phyloP scores from a whole-genome alignment of 2,113 vertebrate species.

The Chinchilla lanigera region DNA sequence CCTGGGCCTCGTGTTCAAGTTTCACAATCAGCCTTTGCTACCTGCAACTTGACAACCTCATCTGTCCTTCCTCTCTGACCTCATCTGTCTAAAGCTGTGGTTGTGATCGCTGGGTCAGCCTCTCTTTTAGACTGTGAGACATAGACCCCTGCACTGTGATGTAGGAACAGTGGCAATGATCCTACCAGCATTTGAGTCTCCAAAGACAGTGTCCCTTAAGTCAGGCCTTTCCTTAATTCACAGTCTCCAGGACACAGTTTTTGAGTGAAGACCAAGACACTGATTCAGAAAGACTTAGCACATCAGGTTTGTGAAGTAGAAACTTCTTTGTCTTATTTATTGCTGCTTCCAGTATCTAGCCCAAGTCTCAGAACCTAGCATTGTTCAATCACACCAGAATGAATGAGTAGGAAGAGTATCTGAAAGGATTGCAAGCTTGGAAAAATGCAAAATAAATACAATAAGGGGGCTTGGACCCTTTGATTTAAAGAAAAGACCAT shows the following conservation, averaged over 20 bases:
- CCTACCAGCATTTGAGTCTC: neutral
- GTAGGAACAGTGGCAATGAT: neutral
- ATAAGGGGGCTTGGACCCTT: neutral
- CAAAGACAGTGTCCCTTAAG: neutral
- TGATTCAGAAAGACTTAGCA: neutral
- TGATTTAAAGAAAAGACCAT: neutral
- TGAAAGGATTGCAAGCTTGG: neutral
- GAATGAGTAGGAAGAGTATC: neutral
- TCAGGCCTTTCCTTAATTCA: neutral
- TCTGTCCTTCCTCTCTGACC: neutral
- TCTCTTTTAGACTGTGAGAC: neutral
- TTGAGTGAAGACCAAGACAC: neutral
- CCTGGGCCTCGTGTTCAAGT: neutral
- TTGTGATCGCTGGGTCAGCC: neutral
- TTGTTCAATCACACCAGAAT: neutral
- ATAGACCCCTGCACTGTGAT: neutral
- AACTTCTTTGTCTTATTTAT: neutral
- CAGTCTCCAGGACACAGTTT: neutral
- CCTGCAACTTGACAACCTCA: neutral
- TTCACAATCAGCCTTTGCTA: neutral
- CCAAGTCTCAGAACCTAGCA: neutral
- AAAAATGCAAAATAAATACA: slow-evolving; percentile 14
- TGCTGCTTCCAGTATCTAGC: neutral
- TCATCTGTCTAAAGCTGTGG: neutral
- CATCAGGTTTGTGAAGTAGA: neutral